These are phyloP conservation scores for Dascyllus trimaculatus DNA, from an alignment of 2,113 vertebrate genomes.

Conservation along the genomic window DNA sequence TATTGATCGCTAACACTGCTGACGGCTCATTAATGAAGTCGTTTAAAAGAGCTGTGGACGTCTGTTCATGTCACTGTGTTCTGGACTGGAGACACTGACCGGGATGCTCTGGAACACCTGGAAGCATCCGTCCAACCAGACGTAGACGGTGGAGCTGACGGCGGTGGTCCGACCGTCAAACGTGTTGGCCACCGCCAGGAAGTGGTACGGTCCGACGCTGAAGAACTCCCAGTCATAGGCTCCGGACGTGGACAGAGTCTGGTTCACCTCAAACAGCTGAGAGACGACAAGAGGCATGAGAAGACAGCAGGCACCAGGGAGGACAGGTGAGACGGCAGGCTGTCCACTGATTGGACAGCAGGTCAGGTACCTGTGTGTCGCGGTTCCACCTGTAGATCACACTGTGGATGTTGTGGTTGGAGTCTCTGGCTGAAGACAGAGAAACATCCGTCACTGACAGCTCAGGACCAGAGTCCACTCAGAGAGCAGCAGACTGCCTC, in stretches of 20 bases:
- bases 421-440: slow-evolving; percentile 81
- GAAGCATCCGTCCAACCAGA: slow-evolving; percentile 90
- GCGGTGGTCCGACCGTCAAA: slow-evolving; percentile 91
- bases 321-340: background rate
- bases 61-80: too few relatives aligned
- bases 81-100: slow-evolving; percentile 77
- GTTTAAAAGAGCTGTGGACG: too few relatives aligned
- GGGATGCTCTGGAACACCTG: slow-evolving; percentile 91
- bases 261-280: slow-evolving; percentile 90
- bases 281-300: background rate
- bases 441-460: background rate
- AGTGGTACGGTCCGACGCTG: slow-evolving; percentile 89
- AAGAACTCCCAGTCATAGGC: slow-evolving; percentile 99
- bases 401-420: slow-evolving; percentile 94
- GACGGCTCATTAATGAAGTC: too few relatives aligned
- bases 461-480: too few relatives aligned
- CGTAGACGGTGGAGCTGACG: slow-evolving; percentile 91
- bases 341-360: background rate
- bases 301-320: background rate
- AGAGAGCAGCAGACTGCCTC: too few relatives aligned
- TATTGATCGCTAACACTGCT: too few relatives aligned
- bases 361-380: slow-evolving; percentile 80
- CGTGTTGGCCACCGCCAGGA: slow-evolving; percentile 94
- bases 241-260: slow-evolving; percentile 92
- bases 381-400: slow-evolving; percentile 97